Conservation (phyloP, 2,888 invertebrate genomes). For the Chloroclysta siterata region DNA sequence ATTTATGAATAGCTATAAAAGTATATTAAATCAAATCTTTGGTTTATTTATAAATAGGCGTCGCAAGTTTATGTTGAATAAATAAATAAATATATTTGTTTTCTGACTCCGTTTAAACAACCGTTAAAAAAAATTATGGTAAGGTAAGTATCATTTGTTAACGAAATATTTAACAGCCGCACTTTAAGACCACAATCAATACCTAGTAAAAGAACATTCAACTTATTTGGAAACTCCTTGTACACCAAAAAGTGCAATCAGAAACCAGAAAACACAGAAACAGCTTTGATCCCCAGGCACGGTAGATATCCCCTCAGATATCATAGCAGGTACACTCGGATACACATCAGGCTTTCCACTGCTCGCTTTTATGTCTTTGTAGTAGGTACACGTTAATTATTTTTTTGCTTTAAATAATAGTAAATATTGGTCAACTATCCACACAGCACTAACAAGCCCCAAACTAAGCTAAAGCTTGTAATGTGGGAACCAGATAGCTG, state of each 20-base stretch:
- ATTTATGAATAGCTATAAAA: constrained; percentile 9
- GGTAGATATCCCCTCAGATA: no score
- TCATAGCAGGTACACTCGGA: no score
- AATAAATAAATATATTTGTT: neutral
- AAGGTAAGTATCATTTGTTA: neutral
- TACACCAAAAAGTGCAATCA: neutral
- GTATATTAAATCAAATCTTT: constrained; percentile 25
- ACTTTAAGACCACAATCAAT: constrained; percentile 1
- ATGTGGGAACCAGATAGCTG: no score
- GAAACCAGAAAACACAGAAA: neutral
- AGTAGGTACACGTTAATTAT: no score
- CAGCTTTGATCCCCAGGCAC: no score
- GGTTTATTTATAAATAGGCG: constrained; percentile 22
- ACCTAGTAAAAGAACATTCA: neutral
- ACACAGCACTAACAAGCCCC: no score
- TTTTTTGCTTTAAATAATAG: no score
- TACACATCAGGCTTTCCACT: no score
- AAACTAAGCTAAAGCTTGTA: no score
- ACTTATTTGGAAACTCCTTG: neutral
- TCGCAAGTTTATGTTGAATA: neutral
- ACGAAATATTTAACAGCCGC: neutral
- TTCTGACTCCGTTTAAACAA: neutral
- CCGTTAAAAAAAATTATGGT: no score
- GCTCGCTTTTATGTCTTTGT: no score
- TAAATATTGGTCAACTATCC: no score